Evolutionary conservation across 2,888 invertebrate genomes (phyloP).

Genomic region (Leucozona laternaria): DNA sequence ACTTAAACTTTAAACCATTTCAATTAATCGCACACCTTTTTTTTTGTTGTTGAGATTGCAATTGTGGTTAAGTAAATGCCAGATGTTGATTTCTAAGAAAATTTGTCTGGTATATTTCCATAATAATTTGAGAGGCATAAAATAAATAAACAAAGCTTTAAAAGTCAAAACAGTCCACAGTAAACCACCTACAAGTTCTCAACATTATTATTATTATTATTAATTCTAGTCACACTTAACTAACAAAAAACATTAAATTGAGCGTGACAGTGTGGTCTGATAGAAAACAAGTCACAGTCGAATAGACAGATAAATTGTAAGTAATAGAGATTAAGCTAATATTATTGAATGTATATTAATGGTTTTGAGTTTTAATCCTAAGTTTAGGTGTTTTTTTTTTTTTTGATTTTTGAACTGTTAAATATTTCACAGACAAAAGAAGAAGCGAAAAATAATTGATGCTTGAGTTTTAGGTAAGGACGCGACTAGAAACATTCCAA

Average conservation of each 20-base stretch:
- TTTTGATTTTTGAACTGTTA: too few relatives aligned
- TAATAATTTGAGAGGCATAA: too few relatives aligned
- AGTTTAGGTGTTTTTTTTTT: too few relatives aligned
- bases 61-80: not conserved
- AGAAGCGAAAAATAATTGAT: too few relatives aligned
- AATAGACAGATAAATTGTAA: too few relatives aligned
- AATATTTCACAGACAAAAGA: too few relatives aligned
- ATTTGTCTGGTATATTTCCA: not conserved
- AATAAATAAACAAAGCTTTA: not conserved
- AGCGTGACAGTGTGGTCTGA: not conserved
- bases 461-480: too few relatives aligned
- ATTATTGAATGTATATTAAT: too few relatives aligned
- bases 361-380: too few relatives aligned
- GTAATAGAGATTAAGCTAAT: too few relatives aligned
- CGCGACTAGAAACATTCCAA: too few relatives aligned
- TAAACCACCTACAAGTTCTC: conserved; percentile 22
- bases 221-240: not conserved
- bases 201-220: not conserved
- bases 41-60: not conserved
- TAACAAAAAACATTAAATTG: not conserved
- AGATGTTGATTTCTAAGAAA: not conserved
- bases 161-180: not conserved
- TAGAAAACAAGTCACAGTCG: too few relatives aligned
- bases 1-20: not conserved
- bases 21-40: not conserved